Conservation (phyloP, 2,888 invertebrate species). For the Tuta absoluta region DNA sequence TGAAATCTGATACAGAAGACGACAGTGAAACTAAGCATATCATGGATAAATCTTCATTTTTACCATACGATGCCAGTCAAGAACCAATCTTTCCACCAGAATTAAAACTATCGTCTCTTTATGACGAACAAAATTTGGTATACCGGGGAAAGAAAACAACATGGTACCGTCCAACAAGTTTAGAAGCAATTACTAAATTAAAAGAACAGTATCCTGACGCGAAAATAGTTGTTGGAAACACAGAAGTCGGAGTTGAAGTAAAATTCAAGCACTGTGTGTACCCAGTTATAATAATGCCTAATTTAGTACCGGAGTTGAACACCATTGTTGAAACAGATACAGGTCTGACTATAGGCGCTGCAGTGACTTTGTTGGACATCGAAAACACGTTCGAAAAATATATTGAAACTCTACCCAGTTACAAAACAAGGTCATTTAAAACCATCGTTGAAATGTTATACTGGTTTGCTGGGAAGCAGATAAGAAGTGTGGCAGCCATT, state of each 20-base stretch:
- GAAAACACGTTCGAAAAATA: conserved; percentile 83
- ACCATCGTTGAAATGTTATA: conserved; percentile 92
- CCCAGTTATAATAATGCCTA: conserved; percentile 91
- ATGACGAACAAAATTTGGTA: conserved; percentile 79
- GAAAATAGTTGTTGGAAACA: conserved; percentile 90
- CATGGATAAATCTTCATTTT: conserved; percentile 83
- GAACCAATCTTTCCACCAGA: conserved; percentile 94
- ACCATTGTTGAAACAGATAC: conserved; percentile 77
- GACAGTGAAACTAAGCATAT: conserved; percentile 77
- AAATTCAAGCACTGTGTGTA: conserved; percentile 90
- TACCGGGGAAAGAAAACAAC: conserved; percentile 79
- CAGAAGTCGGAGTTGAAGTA: conserved; percentile 91
- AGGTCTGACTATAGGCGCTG: conserved; percentile 89
- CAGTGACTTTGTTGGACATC: conserved; percentile 89
- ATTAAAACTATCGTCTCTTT: conserved; percentile 81
- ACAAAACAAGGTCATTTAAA: conserved; percentile 84
- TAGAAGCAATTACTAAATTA: conserved; percentile 82
- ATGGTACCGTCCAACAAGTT: conserved; percentile 86
- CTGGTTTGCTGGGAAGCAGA: conserved; percentile 98
- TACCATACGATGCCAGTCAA: conserved; percentile 87
- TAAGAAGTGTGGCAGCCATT: conserved; percentile 95
- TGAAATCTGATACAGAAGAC: conserved; percentile 54
- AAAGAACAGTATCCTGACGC: conserved; percentile 85
- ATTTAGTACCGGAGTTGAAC: conserved; percentile 90
- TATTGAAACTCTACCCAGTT: conserved; percentile 79